Base-by-base conservation (phyloP, 2,797 vertebrate species). In the Propithecus perrieri region DNA sequence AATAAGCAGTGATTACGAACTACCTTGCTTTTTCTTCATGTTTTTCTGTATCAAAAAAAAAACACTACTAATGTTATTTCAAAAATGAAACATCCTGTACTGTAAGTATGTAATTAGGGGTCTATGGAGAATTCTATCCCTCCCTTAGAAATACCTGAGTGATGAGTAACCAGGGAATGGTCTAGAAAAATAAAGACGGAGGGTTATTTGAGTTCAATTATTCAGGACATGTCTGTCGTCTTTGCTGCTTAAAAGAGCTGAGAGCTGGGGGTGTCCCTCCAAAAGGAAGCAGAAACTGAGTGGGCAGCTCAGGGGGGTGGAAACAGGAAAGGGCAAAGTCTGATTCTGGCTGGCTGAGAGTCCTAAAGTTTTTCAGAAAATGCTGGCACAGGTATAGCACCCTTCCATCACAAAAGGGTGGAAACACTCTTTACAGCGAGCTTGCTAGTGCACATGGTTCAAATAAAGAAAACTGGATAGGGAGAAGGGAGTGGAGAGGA, bases 261-360 rank as follows among this genome's bases (percentile, higher is more conserved):
- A 10, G 55, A 74, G 53, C 55, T 12, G 43, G 76, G 71, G 69
- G 69, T 76, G 75, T 89, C 75, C 87, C 86, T 93, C 87, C 63
- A 18, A 46, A 57, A 84, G 92, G 94, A 97, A 96, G 93, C 65
- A 89, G 91, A 85, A 96, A 71, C 87, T 75, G 83, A 89, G 93
- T 75, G 94, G 91, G 86, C 75, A 96, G 93, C 71, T 63, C n/a
- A 22, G 30, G 33, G 50, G n/a, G 63, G 55, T 35, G 72, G 84
- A 85, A 91, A 97, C 76, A 91, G 97, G 96, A 94, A 98, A 97
- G 59, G 89, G 71, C 50, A 96, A 92, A 91, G 78, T 76, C 48
- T 78, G 69, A 50, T 86, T 93, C 86, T 72, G 89, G 79, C 43
- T 85, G 78, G 81, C 48, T 55, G n/a, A 41, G 50, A 86, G 74